Evolutionary conservation across 2,113 vertebrate species (phyloP).

Genomic region (Lagopus muta): DNA sequence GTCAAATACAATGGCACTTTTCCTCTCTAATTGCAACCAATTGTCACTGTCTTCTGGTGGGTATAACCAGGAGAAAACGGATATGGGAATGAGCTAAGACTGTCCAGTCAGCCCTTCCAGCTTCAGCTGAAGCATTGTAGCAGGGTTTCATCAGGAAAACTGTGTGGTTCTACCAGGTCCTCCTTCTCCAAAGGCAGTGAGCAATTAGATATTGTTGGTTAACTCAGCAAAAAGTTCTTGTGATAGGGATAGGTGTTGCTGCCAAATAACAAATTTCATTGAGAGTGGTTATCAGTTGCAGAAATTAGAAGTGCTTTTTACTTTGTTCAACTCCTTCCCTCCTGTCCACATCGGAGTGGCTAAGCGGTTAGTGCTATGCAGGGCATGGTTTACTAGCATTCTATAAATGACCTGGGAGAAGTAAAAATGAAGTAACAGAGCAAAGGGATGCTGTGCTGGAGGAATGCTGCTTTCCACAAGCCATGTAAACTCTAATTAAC

Average conservation of each 20-base stretch:
- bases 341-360: not conserved
- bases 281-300: not conserved
- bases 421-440: constrained; percentile 49
- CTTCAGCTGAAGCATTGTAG: not conserved
- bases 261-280: not conserved
- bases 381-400: not conserved
- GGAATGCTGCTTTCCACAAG: constrained; percentile 69
- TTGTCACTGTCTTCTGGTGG: constrained; percentile 44
- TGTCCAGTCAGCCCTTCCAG: not conserved
- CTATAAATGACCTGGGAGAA: not conserved
- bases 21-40: constrained; percentile 50
- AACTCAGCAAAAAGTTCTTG: not conserved
- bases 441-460: constrained; percentile 66
- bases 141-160: not conserved
- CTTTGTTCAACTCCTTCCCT: not conserved
- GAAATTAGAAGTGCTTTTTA: not conserved
- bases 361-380: not conserved
- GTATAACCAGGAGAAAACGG: constrained; percentile 28
- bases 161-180: not conserved
- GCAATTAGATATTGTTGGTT: not conserved
- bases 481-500: constrained; percentile 76
- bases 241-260: not conserved
- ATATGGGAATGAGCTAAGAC: not conserved
- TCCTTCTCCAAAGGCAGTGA: not conserved
- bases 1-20: constrained; percentile 53